phyloP scores from a whole-genome alignment of 1,140 invertebrate species.

The Caenorhabditis tropicalis region DNA sequence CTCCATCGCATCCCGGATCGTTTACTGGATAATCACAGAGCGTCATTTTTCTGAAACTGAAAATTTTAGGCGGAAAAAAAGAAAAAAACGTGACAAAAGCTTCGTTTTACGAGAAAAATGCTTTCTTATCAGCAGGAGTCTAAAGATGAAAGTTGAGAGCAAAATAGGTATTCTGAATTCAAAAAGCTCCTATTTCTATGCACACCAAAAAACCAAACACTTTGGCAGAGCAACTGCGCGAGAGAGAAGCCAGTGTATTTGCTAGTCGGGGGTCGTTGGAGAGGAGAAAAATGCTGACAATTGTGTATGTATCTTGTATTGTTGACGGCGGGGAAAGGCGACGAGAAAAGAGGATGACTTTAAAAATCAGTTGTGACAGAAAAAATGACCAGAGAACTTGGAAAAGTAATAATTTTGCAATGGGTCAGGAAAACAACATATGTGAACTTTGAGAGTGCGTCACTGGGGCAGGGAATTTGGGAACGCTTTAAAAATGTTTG shows the following conservation, averaged over 20 bases:
- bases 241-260: too few relatives aligned
- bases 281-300: conserved; percentile 31
- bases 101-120: neutral
- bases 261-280: neutral
- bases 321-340: neutral
- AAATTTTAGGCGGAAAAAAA: neutral
- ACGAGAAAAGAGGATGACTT: neutral
- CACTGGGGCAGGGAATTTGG: too few relatives aligned
- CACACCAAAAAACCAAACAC: too few relatives aligned
- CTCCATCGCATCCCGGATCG: neutral
- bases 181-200: too few relatives aligned
- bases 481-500: too few relatives aligned
- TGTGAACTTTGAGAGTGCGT: too few relatives aligned
- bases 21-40: neutral
- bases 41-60: neutral
- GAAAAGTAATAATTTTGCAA: too few relatives aligned
- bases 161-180: too few relatives aligned
- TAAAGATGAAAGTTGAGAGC: conserved; percentile 22
- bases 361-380: neutral
- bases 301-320: neutral
- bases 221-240: too few relatives aligned
- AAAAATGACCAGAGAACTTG: too few relatives aligned
- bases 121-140: neutral
- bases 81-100: neutral
- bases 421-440: too few relatives aligned